Conservation (phyloP, 2,888 invertebrate species). For the Cryptocephalus moraei region DNA sequence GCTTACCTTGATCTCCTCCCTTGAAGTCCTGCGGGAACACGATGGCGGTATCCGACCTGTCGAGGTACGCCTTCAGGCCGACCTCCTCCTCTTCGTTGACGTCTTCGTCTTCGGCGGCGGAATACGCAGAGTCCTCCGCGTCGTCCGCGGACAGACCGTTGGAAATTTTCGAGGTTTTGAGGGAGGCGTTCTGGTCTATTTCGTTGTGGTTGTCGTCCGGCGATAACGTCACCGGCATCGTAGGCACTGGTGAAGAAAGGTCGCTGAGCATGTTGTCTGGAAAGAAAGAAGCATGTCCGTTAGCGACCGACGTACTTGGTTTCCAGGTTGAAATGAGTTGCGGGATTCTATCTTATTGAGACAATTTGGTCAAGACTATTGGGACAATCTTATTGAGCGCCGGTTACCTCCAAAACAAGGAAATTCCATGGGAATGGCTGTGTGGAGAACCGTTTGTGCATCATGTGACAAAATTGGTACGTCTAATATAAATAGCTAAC, state of each 20-base stretch:
- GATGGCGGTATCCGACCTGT: neutral
- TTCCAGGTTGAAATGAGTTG: too few species aligned
- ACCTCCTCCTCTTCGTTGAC: constrained; percentile 7
- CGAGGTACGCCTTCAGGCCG: constrained; percentile 1
- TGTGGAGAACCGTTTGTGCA: too few species aligned
- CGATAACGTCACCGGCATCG: constrained; percentile 15
- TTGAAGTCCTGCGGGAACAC: neutral
- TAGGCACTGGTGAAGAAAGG: constrained; percentile 8
- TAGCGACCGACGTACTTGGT: too few species aligned
- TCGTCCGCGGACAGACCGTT: constrained; percentile 18
- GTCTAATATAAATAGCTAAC: too few species aligned
- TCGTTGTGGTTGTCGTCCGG: constrained; percentile 34
- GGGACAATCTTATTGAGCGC: too few species aligned
- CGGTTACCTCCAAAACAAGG: too few species aligned
- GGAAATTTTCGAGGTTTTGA: constrained; percentile 8
- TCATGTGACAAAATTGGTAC: too few species aligned
- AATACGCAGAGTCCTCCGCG: neutral
- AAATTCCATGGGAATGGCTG: too few species aligned
- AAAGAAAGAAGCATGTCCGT: too few species aligned
- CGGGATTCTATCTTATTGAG: too few species aligned
- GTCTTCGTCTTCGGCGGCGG: constrained; percentile 1
- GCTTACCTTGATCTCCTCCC: too few species aligned
- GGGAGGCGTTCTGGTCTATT: constrained; percentile 16
- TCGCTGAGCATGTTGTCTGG: constrained; percentile 20
- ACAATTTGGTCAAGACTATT: too few species aligned